These are phyloP conservation scores for Murina feae DNA, from an alignment of 2,113 vertebrate genomes.

Conservation along the genomic window DNA sequence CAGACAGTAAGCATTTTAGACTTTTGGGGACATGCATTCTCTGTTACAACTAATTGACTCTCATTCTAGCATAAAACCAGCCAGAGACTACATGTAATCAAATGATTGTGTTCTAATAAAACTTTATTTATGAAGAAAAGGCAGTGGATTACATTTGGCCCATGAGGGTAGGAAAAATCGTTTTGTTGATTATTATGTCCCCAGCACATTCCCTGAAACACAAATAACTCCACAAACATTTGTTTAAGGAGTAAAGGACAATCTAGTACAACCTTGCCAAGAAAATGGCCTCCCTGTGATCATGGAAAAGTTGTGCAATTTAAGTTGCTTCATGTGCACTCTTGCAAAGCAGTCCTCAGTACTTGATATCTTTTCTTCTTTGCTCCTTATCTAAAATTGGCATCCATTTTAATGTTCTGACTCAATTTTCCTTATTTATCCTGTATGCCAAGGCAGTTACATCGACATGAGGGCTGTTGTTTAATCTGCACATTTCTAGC, in stretches of 20 bases:
- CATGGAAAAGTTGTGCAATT: background rate
- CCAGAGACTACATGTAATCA: background rate
- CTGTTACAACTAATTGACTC: background rate
- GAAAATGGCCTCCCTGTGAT: background rate
- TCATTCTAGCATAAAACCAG: background rate
- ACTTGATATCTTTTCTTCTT: background rate
- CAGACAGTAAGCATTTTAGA: background rate
- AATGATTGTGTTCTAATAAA: background rate
- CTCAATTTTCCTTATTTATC: constrained; percentile 16
- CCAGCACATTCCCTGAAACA: background rate
- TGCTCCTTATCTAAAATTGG: background rate
- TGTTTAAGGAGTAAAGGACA: constrained; percentile 12
- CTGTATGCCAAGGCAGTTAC: constrained; percentile 1
- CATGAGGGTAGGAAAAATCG: background rate
- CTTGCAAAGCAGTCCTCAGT: background rate
- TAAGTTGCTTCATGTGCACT: background rate
- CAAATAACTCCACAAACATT: background rate
- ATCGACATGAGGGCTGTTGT: constrained; percentile 37
- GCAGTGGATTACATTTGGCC: background rate
- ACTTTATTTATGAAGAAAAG: background rate
- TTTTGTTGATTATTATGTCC: background rate
- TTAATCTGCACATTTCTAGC: background rate
- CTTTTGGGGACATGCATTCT: background rate
- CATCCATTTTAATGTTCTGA: background rate
- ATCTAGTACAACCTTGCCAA: background rate